Base-by-base conservation (phyloP, 1,140 invertebrate genomes). In the Lutraria rhynchaena region DNA sequence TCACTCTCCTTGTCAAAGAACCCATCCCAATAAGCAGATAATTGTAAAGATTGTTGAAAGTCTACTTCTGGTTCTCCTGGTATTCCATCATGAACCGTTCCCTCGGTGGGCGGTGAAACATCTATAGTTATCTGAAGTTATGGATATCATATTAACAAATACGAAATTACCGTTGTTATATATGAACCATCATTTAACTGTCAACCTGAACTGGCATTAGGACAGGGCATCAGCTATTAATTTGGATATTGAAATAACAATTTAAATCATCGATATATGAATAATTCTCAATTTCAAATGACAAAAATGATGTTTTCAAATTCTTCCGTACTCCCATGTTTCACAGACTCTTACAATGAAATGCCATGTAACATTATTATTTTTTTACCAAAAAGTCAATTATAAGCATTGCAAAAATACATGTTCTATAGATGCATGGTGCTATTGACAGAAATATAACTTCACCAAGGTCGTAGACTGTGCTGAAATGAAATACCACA, bases 1-100 rank as follows among this genome's bases (percentile, higher is more conserved):
- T 76, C 84, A 60, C 83, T 85, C 51, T 87, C 86, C 58, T 78
- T 75, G 44, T 87, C 86, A 74, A 85, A 82, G 37, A 85, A 87
- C 4, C 73, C 86, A 22, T 74, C 69, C 86, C 86, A 87, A 67
- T 83, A 41, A 0, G 63, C 82, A 27, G 33, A 27, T 24, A 87
- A 19, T 1, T 27, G 35, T 49, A 35, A 33, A 58, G 37, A 70
- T 22, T 46, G 29, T 53, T 83, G 75, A 37, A 78, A 87, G 73
- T 87, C 85, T 1, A 81, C 33, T 58, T 87, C 86, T 1, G 76
- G 61, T 5, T 67, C 53, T n/a, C 65, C 81, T 44, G 58, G 27
- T 53, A 55, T 46, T 3, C 86, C 82, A 44, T 87, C 86, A 46
- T 81, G 57, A 0, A 87, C 86, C 24, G 29, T 27, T 3, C 86